Conservation (phyloP, 2,113 vertebrate species). For the Seriola dumerili region DNA sequence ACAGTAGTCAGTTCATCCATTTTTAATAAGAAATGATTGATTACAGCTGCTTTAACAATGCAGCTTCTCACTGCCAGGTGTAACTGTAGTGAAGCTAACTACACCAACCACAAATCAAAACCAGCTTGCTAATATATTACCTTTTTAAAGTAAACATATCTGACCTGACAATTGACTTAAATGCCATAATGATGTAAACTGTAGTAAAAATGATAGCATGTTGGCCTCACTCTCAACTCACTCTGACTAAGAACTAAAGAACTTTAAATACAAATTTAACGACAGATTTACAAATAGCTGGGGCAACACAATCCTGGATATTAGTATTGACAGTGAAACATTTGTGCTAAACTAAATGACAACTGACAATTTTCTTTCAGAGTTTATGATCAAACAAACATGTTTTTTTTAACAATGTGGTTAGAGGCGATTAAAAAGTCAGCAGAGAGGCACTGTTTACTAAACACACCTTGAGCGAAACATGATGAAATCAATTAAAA, state of each 20-base stretch:
- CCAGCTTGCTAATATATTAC: no score
- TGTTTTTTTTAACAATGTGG: not conserved
- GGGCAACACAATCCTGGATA: constrained; percentile 1
- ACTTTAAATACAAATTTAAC: constrained; percentile 8
- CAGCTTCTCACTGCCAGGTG: not conserved
- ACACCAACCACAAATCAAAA: no score
- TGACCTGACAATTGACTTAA: no score
- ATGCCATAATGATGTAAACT: no score
- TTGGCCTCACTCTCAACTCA: no score
- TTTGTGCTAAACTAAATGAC: constrained; percentile 25
- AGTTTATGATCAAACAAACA: not conserved
- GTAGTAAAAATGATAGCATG: no score
- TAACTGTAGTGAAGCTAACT: not conserved
- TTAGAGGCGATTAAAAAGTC: not conserved
- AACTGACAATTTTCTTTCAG: constrained; percentile 28
- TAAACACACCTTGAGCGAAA: constrained; percentile 45
- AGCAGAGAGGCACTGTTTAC: constrained; percentile 15
- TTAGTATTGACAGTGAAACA: not conserved
- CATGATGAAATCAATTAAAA: constrained; percentile 13
- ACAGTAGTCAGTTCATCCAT: not conserved
- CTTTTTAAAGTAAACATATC: no score
- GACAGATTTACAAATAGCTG: constrained; percentile 14
- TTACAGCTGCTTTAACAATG: not conserved
- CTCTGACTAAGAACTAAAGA: not conserved
- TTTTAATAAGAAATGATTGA: not conserved